phyloP scores from a whole-genome alignment of 1,140 invertebrate genomes.

The Mycetomoellerius zeteki region DNA sequence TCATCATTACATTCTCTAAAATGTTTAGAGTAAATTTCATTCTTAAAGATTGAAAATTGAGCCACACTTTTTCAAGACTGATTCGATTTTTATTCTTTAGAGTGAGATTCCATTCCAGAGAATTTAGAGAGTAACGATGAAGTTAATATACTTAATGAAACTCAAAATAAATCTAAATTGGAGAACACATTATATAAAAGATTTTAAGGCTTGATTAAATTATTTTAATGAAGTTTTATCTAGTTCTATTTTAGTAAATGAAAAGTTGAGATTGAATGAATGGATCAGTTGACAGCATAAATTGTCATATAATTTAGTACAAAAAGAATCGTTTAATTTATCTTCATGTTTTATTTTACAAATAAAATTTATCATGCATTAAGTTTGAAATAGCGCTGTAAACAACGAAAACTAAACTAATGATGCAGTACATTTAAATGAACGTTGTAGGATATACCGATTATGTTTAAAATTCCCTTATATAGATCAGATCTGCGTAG shows the following conservation, averaged over 20 bases:
- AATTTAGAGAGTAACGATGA: too few species aligned
- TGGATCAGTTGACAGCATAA: not conserved
- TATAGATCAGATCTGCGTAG: not conserved
- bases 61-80: too few species aligned
- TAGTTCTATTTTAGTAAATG: not conserved
- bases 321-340: not conserved
- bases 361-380: not conserved
- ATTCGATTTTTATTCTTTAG: too few species aligned
- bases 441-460: conserved; percentile 17
- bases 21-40: too few species aligned
- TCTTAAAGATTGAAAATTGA: too few species aligned
- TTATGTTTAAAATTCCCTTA: conserved; percentile 31
- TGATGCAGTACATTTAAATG: not conserved
- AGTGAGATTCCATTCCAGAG: too few species aligned
- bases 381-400: not conserved
- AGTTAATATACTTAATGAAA: too few species aligned
- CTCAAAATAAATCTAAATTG: not conserved
- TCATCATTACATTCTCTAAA: too few species aligned
- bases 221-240: not conserved
- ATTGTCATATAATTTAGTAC: not conserved
- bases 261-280: not conserved
- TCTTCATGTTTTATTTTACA: not conserved
- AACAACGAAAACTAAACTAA: not conserved
- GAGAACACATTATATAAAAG: not conserved
- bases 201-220: not conserved